phyloP scores from a whole-genome alignment of 2,113 vertebrate genomes.

The Phalacrocorax pelagicus region DNA sequence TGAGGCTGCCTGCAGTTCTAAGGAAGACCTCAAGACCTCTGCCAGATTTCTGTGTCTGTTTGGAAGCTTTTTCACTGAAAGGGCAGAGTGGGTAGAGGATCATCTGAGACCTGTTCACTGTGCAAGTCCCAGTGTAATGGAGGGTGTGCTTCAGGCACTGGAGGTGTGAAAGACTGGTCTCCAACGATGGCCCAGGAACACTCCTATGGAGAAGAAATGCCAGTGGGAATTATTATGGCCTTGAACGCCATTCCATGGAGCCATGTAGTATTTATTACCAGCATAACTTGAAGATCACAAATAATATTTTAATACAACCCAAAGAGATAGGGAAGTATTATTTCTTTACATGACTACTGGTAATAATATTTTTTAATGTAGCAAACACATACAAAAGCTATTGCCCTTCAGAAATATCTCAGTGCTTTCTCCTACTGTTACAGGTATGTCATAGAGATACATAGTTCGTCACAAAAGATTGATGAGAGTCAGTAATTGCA shows the following conservation, averaged over 20 bases:
- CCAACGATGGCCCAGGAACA: not conserved
- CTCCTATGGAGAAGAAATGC: not conserved
- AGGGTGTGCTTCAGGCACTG: not conserved
- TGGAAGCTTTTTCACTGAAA: not conserved
- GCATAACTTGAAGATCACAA: not conserved
- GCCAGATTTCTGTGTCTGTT: not conserved
- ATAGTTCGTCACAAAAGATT: not conserved
- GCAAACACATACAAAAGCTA: not conserved
- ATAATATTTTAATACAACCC: not conserved
- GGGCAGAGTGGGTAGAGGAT: not conserved
- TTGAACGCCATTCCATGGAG: not conserved
- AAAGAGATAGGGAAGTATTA: not conserved
- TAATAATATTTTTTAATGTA: not conserved
- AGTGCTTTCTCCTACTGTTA: not conserved
- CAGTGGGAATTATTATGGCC: not conserved
- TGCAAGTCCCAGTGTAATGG: not conserved
- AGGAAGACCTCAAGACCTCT: not conserved
- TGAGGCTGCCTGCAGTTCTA: not conserved
- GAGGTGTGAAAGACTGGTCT: not conserved
- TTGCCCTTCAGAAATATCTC: not conserved
- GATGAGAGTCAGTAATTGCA: not conserved
- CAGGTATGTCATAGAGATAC: not conserved
- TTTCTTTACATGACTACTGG: not conserved
- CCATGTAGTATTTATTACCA: not conserved
- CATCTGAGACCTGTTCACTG: not conserved